Evolutionary conservation across 2,888 invertebrate species (phyloP).

Genomic region (Tachina fera): DNA sequence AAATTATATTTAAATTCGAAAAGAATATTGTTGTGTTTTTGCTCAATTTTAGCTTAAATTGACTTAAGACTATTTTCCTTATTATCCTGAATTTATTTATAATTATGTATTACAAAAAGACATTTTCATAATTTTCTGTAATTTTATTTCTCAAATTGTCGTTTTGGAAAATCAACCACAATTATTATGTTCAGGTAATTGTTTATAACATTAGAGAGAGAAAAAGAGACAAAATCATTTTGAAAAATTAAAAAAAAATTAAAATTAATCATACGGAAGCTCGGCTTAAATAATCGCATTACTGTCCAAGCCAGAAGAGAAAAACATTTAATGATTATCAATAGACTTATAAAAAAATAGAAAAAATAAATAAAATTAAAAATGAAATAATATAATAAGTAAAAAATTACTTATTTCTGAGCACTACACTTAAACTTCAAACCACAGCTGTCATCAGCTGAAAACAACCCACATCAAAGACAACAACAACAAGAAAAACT

Average conservation of each 20-base stretch:
- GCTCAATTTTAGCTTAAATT: no score
- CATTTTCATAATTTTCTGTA: no score
- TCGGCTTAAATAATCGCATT: constrained; percentile 62
- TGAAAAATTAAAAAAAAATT: not conserved
- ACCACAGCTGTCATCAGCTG: constrained; percentile 66
- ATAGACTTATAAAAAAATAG: constrained; percentile 34
- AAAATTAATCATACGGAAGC: constrained; percentile 66
- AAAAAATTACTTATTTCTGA: constrained; percentile 31
- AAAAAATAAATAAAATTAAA: constrained; percentile 13
- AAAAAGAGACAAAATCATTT: no score
- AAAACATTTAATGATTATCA: constrained; percentile 62
- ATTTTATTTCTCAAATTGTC: no score
- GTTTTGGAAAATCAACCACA: no score
- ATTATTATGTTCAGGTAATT: no score
- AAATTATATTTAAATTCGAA: no score
- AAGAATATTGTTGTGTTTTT: no score
- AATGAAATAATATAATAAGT: constrained; percentile 26
- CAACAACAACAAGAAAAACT: not conserved
- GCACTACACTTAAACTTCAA: constrained; percentile 18
- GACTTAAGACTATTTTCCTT: no score
- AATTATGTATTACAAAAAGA: no score
- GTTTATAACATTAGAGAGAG: no score
- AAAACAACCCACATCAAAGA: constrained; percentile 61
- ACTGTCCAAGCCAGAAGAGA: constrained; percentile 49
- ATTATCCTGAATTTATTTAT: no score